Conservation (phyloP, 2,797 vertebrate genomes). For the Enteromius afrohamiltoni region DNA sequence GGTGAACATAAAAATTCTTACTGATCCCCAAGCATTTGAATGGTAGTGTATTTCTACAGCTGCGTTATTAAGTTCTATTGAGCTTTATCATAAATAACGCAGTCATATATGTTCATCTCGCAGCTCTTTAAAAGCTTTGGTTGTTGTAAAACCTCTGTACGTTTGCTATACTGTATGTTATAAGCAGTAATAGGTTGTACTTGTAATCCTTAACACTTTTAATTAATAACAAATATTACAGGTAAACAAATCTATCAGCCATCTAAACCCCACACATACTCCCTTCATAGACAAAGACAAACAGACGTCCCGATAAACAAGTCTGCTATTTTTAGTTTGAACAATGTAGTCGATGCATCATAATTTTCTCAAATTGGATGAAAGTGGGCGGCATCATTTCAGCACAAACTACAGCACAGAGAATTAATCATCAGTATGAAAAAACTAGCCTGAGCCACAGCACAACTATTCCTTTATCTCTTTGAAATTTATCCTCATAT, state of each 20-base stretch:
- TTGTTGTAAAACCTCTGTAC: not conserved
- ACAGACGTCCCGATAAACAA: not conserved
- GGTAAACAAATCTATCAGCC: not conserved
- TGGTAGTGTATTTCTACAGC: not conserved
- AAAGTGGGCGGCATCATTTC: constrained; percentile 3
- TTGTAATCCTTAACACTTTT: not conserved
- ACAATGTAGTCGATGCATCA: constrained; percentile 25
- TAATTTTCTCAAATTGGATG: constrained; percentile 36
- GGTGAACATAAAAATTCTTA: not conserved
- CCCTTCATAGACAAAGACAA: constrained; percentile 6
- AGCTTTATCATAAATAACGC: not conserved
- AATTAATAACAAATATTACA: not conserved
- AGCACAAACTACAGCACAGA: constrained; percentile 28
- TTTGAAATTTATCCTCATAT: constrained; percentile 53
- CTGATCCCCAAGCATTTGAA: not conserved
- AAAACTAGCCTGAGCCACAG: constrained; percentile 60
- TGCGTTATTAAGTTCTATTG: not conserved
- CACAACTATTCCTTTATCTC: constrained; percentile 64
- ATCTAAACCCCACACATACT: not conserved
- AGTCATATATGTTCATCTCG: not conserved
- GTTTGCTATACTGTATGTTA: not conserved
- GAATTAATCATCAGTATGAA: constrained; percentile 64
- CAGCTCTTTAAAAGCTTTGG: not conserved
- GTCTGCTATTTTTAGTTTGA: constrained; percentile 20
- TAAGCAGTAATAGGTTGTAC: not conserved